Evolutionary conservation across 2,888 invertebrate genomes (phyloP).

Genomic region (Hydrotaea cyrtoneurina): DNA sequence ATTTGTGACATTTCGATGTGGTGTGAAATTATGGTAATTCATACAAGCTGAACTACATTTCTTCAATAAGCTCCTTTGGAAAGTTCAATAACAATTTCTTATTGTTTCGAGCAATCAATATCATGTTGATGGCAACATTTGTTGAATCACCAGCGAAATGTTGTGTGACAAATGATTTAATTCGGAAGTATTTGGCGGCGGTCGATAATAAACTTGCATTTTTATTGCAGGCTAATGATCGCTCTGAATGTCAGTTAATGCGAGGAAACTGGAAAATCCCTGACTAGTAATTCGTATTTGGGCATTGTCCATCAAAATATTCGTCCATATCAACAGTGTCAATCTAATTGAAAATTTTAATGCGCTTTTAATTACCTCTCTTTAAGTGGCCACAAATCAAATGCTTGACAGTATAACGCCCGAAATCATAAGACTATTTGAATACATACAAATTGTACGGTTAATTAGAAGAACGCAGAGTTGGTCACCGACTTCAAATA

Average conservation of each 20-base stretch:
- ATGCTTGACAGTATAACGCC: neutral
- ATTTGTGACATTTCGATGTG: neutral
- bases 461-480: neutral
- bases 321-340: neutral
- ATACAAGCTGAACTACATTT: conserved; percentile 33
- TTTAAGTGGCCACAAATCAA: neutral
- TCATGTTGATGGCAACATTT: conserved; percentile 7
- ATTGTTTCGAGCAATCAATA: conserved; percentile 4
- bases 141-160: conserved; percentile 25
- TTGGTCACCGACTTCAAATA: neutral
- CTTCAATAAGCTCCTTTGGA: neutral
- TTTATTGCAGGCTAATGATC: neutral
- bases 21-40: conserved; percentile 17
- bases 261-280: neutral
- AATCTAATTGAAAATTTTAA: neutral
- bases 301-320: neutral
- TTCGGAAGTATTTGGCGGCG: neutral
- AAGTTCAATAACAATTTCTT: neutral
- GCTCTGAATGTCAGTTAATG: neutral
- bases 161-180: conserved; percentile 15
- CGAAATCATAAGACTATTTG: neutral
- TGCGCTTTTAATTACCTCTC: neutral
- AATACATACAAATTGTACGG: neutral
- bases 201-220: neutral
- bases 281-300: neutral